A percentile compares a stretch with the other conserved stretches of the same genome.
Evolutionary conservation across 2,113 vertebrate species (phyloP).

Genomic region (Stercorarius parasiticus): DNA sequence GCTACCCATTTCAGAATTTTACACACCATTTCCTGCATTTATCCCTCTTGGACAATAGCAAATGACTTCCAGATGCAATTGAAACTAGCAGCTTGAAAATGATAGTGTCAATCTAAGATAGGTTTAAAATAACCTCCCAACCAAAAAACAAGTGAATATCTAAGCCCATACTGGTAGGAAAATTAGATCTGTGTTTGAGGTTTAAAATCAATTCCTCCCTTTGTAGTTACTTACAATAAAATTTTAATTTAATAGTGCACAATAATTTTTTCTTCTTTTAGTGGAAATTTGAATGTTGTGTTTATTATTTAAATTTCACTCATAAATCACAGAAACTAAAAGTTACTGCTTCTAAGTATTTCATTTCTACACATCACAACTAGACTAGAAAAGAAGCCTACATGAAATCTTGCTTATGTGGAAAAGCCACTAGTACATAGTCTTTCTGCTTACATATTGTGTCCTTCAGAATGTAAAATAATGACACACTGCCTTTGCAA

Average conservation of each 20-base stretch:
- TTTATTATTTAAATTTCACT: background rate
- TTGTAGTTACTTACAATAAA: background rate
- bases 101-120: background rate
- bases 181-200: background rate
- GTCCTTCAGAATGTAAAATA: background rate
- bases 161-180: background rate
- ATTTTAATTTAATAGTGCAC: background rate
- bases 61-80: background rate
- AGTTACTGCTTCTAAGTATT: background rate
- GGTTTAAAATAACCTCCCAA: background rate
- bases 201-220: background rate
- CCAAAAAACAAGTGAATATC: background rate
- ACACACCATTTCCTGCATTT: slow-evolving; percentile 44
- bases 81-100: slow-evolving; percentile 47
- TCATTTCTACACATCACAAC: background rate
- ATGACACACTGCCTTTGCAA: background rate
- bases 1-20: slow-evolving; percentile 25
- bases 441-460: background rate
- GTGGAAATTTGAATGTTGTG: background rate
- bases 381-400: background rate
- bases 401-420: background rate
- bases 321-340: background rate
- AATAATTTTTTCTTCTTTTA: background rate
- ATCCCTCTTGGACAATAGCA: slow-evolving; percentile 20
- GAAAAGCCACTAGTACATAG: background rate